Percentiles rank a stretch among this genome's conserved stretches.
Conservation (phyloP, 1,140 invertebrate species). For the Orchestia grillus region DNA sequence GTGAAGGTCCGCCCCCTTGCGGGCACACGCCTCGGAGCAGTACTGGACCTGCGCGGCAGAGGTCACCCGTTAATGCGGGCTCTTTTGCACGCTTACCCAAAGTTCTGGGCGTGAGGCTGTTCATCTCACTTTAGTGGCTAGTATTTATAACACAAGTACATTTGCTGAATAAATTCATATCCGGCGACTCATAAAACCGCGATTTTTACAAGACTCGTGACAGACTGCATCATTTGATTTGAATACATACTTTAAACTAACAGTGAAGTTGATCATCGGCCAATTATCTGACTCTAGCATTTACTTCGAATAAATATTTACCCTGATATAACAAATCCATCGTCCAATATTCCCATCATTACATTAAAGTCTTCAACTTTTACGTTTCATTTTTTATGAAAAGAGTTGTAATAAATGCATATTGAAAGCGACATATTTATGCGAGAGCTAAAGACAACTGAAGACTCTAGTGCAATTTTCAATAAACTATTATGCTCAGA, state of each 20-base stretch:
- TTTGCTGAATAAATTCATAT: not conserved
- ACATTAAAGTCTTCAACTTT: no score
- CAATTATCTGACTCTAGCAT: no score
- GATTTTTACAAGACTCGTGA: not conserved
- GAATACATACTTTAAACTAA: not conserved
- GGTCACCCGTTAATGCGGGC: not conserved
- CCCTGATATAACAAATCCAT: no score
- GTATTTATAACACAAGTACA: not conserved
- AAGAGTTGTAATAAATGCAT: no score
- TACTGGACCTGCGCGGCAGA: slow-evolving; percentile 71
- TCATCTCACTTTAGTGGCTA: not conserved
- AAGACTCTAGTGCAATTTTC: no score
- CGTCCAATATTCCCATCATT: no score
- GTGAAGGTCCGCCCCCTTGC: slow-evolving; percentile 73
- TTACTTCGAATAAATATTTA: no score
- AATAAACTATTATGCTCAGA: not conserved
- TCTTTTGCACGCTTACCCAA: not conserved
- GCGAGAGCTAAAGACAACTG: no score
- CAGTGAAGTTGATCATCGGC: not conserved
- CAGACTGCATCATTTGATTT: not conserved
- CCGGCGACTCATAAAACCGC: not conserved
- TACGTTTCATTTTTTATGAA: no score
- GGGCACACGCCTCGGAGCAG: slow-evolving; percentile 74
- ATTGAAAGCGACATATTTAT: no score
- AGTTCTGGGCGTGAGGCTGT: not conserved